Evolutionary conservation across 2,797 vertebrate genomes (phyloP), one percentile per base, ranked within the genome.

Genomic region (Emys orbicularis): DNA sequence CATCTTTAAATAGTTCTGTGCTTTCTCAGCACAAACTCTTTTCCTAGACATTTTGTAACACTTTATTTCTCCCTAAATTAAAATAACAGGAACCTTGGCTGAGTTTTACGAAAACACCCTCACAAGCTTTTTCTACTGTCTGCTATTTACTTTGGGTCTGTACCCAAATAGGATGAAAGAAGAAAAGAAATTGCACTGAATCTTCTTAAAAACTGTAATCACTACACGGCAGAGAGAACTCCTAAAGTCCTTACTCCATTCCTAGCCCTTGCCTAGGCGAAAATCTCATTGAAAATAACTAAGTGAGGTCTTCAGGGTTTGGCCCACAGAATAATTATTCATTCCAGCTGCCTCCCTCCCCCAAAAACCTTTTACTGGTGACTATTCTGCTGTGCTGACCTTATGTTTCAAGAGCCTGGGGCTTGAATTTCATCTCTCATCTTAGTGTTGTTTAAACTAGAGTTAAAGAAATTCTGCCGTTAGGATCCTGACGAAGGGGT

Each of bases 221-320:
- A 29, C 96, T 97, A 96, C 94, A 97, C 92, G 96, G 95, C 1
- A 94, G 88, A 86, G 90, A 96, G 94, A 95, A 84, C 94, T 96
- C 5, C 37, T 91, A 94, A 90, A 50, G 94, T 87, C 94, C 94
- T 92, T 80, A 86, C 94, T 94, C 95, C 96, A 94, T 96, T 97
- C 92, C 92, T 96, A 95, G 93, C 95, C 79, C 88, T 96, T 95
- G 86, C 88, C 96, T 95, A 83, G 81, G 96, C 82, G 95, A 92
- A 93, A 93, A 72, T 93, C 81, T 93, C 88, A 83, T 93, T 89
- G 89, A 95, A 97, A 95, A 91, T 83, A 84, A 95, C 93, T 37
- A 94, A 76, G 81, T n/a, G 89, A 88, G 68, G 5, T 88, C 93
- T 96, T 82, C 79, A 86, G 93, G 93, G 82, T 96, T 97, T 97